Conservation (phyloP, 2,797 vertebrate species). For the Oceanodroma leucorhoa region DNA sequence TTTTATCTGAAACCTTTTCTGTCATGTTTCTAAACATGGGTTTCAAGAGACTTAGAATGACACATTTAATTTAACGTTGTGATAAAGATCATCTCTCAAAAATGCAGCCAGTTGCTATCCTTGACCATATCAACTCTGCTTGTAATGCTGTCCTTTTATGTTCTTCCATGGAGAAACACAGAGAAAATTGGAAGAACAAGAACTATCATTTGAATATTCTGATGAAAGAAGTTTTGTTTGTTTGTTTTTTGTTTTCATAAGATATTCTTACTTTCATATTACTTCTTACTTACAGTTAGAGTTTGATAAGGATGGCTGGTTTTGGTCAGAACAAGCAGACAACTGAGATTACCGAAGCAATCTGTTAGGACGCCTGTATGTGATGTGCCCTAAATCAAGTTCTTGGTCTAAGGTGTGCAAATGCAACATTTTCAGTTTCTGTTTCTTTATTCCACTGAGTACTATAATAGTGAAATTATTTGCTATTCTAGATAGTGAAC, state of each 20-base stretch:
- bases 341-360: neutral
- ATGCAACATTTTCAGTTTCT: neutral
- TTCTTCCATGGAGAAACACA: neutral
- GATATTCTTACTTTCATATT: neutral
- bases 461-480: neutral
- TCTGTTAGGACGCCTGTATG: neutral
- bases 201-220: neutral
- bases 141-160: neutral
- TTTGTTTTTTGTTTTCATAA: neutral
- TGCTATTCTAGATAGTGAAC: neutral
- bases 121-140: neutral
- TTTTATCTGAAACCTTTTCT: neutral
- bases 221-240: neutral
- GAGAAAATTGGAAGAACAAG: neutral
- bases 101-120: neutral
- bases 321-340: neutral
- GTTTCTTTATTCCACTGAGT: neutral
- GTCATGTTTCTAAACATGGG: neutral
- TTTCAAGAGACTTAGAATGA: slow-evolving; percentile 7
- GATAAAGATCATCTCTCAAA: neutral
- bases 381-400: neutral
- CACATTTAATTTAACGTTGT: slow-evolving; percentile 12
- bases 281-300: neutral
- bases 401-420: neutral
- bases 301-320: neutral